Evolutionary conservation across 2,113 vertebrate genomes (phyloP), one percentile per base, ranked within the genome.

Genomic region (Anser cygnoides): DNA sequence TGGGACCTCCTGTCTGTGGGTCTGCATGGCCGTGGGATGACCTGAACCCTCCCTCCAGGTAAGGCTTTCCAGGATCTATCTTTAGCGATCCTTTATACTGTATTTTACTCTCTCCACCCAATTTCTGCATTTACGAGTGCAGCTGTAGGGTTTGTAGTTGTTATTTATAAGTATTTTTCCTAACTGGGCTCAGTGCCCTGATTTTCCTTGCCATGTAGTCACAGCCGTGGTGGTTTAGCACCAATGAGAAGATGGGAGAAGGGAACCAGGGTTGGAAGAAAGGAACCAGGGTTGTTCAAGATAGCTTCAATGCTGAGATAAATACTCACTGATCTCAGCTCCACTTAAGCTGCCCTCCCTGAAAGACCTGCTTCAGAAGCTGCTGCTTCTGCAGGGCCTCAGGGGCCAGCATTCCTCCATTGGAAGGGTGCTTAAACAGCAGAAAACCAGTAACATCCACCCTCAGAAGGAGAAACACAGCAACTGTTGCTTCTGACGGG

Each of bases 1-100:
- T 21, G 2, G 41, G 11, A 8, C 15, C 39, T 80, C 44, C 73
- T 37, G 68, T 76, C 66, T 2, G 1, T 2, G 65, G 15, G 50
- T 68, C 84, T 75, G 73, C 70, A 6, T 0, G 7, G 55, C 55
- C 16, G 4, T 0, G 0, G 89, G 13, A 31, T 28, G 7, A 35
- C 28, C 2, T 1, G 72, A 22, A 59, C 14, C 55, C 37, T 71
- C 63, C 41, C n/a, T 43, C 83, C 63, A 0, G n/a, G 76, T 81
- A 92, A 96, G 95, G 46, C 37, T 90, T 50, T 77, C 44, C 41
- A 55, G 76, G 2, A 15, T 31, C 37, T 84, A 4, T 55, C 54
- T 61, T 31, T 13, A 31, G 43, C 14, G 31, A 2, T 7, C 3
- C 39, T 41, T 49, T 86, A 8, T 72, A 39, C 26, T 13, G 21